Evolutionary conservation across 2,888 invertebrate species (phyloP).

Genomic region (Zaprionus obscuricornis): DNA sequence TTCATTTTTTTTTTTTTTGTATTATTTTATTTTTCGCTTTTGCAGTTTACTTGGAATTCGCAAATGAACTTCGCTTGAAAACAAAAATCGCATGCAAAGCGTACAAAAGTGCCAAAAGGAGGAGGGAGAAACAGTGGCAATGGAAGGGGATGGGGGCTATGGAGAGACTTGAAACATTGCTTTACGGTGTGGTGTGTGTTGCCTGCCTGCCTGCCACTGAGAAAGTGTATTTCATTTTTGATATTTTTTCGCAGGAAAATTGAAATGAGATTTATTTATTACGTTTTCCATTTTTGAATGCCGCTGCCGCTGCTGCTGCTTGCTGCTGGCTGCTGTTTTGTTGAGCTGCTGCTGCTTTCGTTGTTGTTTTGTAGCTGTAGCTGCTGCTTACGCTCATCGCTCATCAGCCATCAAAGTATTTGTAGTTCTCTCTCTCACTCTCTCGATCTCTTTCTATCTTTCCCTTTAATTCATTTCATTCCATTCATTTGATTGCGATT

Average conservation of each 20-base stretch:
- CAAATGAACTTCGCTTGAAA: constrained; percentile 79
- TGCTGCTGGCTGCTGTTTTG: background rate
- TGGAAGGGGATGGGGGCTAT: background rate
- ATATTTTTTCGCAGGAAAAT: constrained; percentile 75
- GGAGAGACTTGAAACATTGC: too few species aligned
- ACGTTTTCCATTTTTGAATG: constrained; percentile 56
- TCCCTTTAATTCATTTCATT: too few species aligned
- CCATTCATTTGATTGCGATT: too few species aligned
- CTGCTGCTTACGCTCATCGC: too few species aligned
- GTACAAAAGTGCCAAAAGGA: constrained; percentile 60
- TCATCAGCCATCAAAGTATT: too few species aligned
- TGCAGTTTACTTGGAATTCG: constrained; percentile 76
- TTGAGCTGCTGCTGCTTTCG: too few species aligned
- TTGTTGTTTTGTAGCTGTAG: too few species aligned
- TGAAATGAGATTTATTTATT: constrained; percentile 79
- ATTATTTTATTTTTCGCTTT: constrained; percentile 37
- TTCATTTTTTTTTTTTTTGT: constrained; percentile 24
- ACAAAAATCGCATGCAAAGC: constrained; percentile 77
- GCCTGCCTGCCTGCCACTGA: constrained; percentile 37
- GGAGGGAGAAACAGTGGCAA: background rate
- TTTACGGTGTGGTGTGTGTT: constrained; percentile 11
- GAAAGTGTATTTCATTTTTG: constrained; percentile 75
- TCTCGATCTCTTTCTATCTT: too few species aligned
- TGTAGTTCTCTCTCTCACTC: too few species aligned
- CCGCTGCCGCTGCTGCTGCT: background rate